These are phyloP conservation scores for Parapristionchus giblindavisi DNA, from an alignment of 2,888 invertebrate species.

Conservation along the genomic window DNA sequence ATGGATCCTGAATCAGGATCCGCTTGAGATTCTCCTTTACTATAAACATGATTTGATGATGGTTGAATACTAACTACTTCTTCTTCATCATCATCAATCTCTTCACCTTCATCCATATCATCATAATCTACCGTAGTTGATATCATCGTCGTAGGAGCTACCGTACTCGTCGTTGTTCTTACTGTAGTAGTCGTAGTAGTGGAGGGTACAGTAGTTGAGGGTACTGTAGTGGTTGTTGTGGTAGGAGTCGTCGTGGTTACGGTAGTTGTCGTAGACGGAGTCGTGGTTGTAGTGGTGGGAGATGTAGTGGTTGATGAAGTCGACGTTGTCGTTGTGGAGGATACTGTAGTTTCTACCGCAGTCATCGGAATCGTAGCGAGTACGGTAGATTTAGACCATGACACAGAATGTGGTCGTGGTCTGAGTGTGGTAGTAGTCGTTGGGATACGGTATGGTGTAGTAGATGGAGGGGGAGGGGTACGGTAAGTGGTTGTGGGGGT, in stretches of 20 bases:
- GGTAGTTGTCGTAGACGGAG: conserved; percentile 17
- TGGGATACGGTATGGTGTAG: background rate
- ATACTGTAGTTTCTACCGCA: too few species aligned
- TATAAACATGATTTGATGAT: background rate
- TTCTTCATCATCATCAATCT: background rate
- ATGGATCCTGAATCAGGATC: background rate
- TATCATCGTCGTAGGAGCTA: conserved; percentile 12
- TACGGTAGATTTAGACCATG: background rate
- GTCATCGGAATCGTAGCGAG: background rate
- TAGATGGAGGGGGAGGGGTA: background rate
- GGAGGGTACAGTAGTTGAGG: background rate
- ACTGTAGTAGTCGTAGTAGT: background rate
- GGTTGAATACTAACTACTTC: background rate
- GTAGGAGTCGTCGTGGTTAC: background rate
- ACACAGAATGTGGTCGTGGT: background rate
- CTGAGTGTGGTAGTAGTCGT: background rate
- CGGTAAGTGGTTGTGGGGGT: background rate
- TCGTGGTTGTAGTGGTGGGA: conserved; percentile 7
- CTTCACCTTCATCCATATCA: conserved; percentile 18
- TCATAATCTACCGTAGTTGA: conserved; percentile 26
- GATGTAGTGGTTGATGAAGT: background rate
- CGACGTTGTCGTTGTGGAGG: conserved; percentile 12
- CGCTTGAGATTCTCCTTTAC: background rate
- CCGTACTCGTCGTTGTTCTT: conserved; percentile 20
- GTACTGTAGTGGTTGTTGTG: background rate